Percentiles rank a stretch among this genome's conserved stretches.
phyloP scores from a whole-genome alignment of 2,113 vertebrate species.

The Sinocyclocheilus maitianheensis region DNA sequence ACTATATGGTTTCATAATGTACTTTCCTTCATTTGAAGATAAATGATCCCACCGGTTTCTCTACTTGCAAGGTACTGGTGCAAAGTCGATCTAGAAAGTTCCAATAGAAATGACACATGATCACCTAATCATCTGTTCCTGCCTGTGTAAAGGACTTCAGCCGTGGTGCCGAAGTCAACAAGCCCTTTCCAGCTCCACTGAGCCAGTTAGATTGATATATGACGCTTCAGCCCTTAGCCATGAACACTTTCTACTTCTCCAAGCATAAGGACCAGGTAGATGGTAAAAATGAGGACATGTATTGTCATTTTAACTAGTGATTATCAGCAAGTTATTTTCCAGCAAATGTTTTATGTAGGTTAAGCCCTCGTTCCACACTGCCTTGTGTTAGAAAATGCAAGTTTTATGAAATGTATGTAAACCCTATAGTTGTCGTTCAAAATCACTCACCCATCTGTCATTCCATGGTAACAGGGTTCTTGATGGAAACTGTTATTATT shows the following conservation, averaged over 20 bases:
- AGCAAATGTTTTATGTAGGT: constrained; percentile 3
- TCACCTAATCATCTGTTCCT: constrained; percentile 35
- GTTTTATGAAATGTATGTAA: constrained; percentile 10
- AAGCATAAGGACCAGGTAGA: not conserved
- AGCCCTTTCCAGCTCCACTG: constrained; percentile 32
- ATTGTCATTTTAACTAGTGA: not conserved
- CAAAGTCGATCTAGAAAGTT: not conserved
- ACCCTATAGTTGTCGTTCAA: constrained; percentile 3
- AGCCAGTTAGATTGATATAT: constrained; percentile 31
- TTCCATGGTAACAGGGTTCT: constrained; percentile 10
- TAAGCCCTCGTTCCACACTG: constrained; percentile 5
- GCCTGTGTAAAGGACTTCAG: constrained; percentile 24
- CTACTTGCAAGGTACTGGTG: constrained; percentile 5
- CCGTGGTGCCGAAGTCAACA: not conserved
- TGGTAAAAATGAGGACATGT: not conserved
- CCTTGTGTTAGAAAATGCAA: constrained; percentile 5
- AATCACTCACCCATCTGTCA: constrained; percentile 20
- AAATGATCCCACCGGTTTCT: not conserved
- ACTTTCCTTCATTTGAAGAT: not conserved
- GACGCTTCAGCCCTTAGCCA: not conserved
- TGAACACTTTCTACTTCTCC: not conserved
- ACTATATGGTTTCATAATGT: not conserved
- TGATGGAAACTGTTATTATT: not conserved
- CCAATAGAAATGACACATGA: not conserved
- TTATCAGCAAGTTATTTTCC: not conserved